These are phyloP conservation scores for Plagiodera versicolora DNA, from an alignment of 2,888 invertebrate species.

Conservation along the genomic window DNA sequence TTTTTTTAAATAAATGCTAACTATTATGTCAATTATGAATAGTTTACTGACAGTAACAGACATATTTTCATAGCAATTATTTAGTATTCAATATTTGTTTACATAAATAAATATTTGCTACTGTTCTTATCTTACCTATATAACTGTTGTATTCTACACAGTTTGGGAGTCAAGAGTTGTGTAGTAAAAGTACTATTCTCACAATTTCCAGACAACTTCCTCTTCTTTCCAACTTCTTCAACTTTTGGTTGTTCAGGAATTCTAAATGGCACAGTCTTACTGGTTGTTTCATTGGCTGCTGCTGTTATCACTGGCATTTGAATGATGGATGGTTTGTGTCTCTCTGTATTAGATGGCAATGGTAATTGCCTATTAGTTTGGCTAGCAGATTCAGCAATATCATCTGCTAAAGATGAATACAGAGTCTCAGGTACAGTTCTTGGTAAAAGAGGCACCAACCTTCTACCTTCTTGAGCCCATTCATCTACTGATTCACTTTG, in stretches of 20 bases:
- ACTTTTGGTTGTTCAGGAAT: slow-evolving; percentile 51
- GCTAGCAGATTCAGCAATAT: slow-evolving; percentile 67
- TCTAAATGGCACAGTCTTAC: slow-evolving; percentile 44
- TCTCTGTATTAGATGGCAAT: slow-evolving; percentile 55
- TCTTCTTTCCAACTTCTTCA: slow-evolving; percentile 49
- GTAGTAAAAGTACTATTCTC: slow-evolving; percentile 50
- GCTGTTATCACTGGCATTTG: slow-evolving; percentile 13
- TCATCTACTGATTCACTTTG: slow-evolving; percentile 67
- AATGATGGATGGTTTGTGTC: slow-evolving; percentile 44
- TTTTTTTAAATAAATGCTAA: too few species aligned
- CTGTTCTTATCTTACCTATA: slow-evolving; percentile 44
- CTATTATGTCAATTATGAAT: too few species aligned
- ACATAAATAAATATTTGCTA: too few species aligned
- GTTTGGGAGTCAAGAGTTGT: slow-evolving; percentile 51
- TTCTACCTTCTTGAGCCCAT: slow-evolving; percentile 87
- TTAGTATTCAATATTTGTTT: too few species aligned
- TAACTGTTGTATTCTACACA: slow-evolving; percentile 53
- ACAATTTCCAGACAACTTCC: slow-evolving; percentile 44
- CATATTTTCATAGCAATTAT: too few species aligned
- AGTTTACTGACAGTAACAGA: too few species aligned
- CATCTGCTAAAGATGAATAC: slow-evolving; percentile 81
- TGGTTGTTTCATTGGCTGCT: slow-evolving; percentile 18
- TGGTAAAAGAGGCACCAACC: slow-evolving; percentile 80
- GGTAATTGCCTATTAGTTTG: slow-evolving; percentile 66
- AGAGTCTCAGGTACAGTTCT: slow-evolving; percentile 84